A percentile compares a stretch with the other conserved stretches of the same genome.
phyloP scores from a whole-genome alignment of 2,113 vertebrate species.

The Pardalotus punctatus region DNA sequence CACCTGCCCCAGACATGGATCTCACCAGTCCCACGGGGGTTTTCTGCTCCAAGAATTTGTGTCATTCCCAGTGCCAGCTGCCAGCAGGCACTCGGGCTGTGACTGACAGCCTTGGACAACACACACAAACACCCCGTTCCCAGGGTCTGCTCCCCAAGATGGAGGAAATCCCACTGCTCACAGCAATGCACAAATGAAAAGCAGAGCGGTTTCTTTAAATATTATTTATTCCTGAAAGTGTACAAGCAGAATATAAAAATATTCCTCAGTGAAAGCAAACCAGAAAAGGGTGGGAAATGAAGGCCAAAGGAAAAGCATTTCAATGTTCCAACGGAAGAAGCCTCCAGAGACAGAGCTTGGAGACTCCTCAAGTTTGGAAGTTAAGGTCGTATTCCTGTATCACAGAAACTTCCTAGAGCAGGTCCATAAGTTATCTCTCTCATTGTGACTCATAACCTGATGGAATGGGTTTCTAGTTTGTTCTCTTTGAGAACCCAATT shows the following conservation, averaged over 20 bases:
- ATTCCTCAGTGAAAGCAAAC: slow-evolving; percentile 2
- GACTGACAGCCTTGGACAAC: background rate
- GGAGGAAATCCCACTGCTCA: background rate
- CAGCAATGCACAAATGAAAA: background rate
- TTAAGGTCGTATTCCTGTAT: background rate
- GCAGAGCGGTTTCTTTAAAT: background rate
- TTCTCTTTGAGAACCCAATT: slow-evolving; percentile 33
- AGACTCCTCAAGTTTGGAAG: background rate
- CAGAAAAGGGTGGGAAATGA: background rate
- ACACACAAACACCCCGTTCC: background rate
- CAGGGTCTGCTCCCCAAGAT: background rate
- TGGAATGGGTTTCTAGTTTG: background rate
- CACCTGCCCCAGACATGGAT: background rate
- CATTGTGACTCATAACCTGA: background rate
- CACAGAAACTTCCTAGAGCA: background rate
- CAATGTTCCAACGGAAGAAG: background rate
- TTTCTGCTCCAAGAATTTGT: background rate
- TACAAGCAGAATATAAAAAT: background rate
- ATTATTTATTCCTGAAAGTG: slow-evolving; percentile 32
- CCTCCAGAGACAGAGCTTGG: background rate
- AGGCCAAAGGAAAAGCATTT: background rate
- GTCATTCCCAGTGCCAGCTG: background rate
- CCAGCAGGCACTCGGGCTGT: background rate
- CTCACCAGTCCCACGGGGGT: background rate
- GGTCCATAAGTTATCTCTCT: background rate